phyloP scores from a whole-genome alignment of 2,113 vertebrate species.

The Passer montanus region DNA sequence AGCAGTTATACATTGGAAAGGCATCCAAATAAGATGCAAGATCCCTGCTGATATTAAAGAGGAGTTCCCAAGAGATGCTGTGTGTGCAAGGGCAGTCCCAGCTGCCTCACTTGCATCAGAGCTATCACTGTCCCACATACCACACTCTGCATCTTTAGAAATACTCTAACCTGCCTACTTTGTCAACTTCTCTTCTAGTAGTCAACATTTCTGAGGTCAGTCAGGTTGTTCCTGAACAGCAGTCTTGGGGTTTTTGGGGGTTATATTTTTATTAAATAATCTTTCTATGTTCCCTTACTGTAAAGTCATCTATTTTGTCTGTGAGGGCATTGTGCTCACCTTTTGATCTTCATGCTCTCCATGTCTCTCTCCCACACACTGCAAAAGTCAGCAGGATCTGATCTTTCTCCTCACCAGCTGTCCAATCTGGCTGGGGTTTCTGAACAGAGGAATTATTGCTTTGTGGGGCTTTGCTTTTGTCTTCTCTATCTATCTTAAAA shows the following conservation, averaged over 20 bases:
- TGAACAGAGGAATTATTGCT: neutral
- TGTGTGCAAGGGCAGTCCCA: neutral
- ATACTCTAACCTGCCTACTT: neutral
- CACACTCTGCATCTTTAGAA: neutral
- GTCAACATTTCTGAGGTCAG: neutral
- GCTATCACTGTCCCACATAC: too few species aligned
- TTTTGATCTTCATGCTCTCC: neutral
- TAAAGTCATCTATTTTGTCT: neutral
- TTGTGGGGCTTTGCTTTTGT: neutral
- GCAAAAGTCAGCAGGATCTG: neutral
- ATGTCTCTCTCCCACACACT: neutral
- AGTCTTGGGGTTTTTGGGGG: fast-evolving
- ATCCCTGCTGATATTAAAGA: neutral
- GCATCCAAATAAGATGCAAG: neutral
- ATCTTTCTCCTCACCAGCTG: constrained; percentile 43
- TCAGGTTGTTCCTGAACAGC: neutral
- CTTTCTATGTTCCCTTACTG: neutral
- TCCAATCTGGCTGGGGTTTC: neutral
- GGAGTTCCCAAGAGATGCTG: neutral
- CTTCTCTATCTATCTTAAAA: neutral
- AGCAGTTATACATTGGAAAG: neutral
- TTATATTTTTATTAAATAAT: neutral
- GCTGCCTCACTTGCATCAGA: neutral
- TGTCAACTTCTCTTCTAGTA: neutral
- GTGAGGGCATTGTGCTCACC: neutral